A percentile compares a stretch with the other conserved stretches of the same genome.
phyloP scores from a whole-genome alignment of 2,888 invertebrate species.

The Mayetiola destructor region DNA sequence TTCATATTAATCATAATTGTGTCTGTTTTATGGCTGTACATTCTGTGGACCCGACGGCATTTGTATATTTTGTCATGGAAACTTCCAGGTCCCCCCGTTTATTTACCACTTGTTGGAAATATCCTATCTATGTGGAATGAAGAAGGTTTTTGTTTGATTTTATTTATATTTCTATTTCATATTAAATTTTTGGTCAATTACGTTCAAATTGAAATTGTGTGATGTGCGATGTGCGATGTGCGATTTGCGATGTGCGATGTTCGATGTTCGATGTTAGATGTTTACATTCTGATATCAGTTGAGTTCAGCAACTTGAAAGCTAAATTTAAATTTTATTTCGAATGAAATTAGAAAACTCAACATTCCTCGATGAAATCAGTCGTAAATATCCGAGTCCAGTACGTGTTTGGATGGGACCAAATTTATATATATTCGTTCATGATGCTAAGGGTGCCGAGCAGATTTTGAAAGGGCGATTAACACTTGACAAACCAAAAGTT shows the following conservation, averaged over 20 bases:
- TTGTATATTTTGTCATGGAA: conserved; percentile 5
- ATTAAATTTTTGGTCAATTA: not conserved
- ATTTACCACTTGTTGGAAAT: not conserved
- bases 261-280: not conserved
- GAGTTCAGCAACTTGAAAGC: no score
- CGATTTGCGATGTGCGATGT: not conserved
- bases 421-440: conserved; percentile 1
- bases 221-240: not conserved
- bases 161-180: not conserved
- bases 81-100: not conserved
- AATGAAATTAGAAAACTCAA: not conserved
- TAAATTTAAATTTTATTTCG: not conserved
- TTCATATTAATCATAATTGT: not conserved
- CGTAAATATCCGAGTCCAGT: not conserved
- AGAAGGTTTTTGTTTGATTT: not conserved
- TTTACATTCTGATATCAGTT: no score
- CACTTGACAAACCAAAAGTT: not conserved
- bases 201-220: not conserved
- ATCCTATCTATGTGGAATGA: not conserved
- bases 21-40: not conserved
- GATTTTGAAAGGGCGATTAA: not conserved
- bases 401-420: not conserved
- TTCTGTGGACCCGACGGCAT: not conserved
- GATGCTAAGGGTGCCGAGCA: not conserved
- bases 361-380: conserved; percentile 2